These are phyloP conservation scores for Crotophaga sulcirostris DNA, from an alignment of 2,113 vertebrate species.

Conservation along the genomic window DNA sequence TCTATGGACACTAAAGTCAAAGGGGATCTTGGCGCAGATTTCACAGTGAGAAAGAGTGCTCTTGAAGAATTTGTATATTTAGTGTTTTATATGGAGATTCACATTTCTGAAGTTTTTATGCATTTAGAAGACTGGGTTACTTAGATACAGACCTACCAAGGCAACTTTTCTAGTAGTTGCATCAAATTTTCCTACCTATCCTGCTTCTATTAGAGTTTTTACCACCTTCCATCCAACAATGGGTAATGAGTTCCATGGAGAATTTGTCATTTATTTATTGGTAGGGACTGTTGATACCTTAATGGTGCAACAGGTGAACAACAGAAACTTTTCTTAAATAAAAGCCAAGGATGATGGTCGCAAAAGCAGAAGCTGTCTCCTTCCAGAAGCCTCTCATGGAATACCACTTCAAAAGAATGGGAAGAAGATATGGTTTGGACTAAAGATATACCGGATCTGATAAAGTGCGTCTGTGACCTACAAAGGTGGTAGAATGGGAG, in stretches of 20 bases:
- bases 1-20: neutral
- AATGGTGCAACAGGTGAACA: neutral
- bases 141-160: neutral
- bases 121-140: neutral
- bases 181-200: neutral
- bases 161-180: neutral
- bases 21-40: neutral
- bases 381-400: neutral
- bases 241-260: neutral
- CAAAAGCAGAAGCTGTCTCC: neutral
- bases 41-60: neutral
- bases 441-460: neutral
- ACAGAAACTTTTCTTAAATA: neutral
- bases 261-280: neutral
- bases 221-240: neutral
- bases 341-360: neutral
- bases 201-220: neutral
- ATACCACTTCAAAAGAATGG: neutral
- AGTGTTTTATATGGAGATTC: neutral
- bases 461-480: neutral
- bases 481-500: neutral
- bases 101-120: neutral
- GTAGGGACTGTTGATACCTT: neutral
- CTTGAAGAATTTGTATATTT: neutral
- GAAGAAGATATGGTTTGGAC: neutral